A percentile compares a stretch with the other conserved stretches of the same genome.
Evolutionary conservation across 2,797 vertebrate species (phyloP).

Genomic region (Urophycis tenuis): DNA sequence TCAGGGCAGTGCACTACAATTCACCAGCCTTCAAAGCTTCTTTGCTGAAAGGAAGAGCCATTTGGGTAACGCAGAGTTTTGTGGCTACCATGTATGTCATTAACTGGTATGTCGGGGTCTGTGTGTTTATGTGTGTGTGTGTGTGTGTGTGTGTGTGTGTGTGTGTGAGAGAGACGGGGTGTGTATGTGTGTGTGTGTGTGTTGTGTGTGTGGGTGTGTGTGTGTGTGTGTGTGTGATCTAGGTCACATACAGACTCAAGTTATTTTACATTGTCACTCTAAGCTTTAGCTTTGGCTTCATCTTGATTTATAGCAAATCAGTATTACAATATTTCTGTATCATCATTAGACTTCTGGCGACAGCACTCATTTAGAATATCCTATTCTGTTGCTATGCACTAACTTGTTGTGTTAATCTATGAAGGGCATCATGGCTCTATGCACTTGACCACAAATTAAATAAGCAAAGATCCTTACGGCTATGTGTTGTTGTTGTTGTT

Average conservation of each 20-base stretch:
- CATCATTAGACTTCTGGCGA: too few relatives aligned
- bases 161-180: neutral
- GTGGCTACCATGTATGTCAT: neutral
- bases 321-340: too few relatives aligned
- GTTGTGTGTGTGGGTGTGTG: neutral
- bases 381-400: too few relatives aligned
- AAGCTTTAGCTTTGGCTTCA: neutral
- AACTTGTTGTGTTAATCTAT: too few relatives aligned
- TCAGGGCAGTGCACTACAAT: conserved; percentile 5
- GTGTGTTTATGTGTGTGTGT: neutral
- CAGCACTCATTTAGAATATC: too few relatives aligned
- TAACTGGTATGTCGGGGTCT: too few relatives aligned
- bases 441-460: too few relatives aligned
- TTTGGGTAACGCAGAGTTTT: conserved; percentile 14
- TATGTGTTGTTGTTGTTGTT: too few relatives aligned
- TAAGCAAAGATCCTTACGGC: too few relatives aligned
- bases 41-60: conserved; percentile 16
- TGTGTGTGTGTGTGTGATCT: neutral
- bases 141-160: neutral
- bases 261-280: conserved; percentile 1
- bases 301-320: too few relatives aligned
- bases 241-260: too few relatives aligned
- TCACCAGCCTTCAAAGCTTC: conserved; percentile 24
- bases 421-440: too few relatives aligned
- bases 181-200: neutral